A percentile compares a stretch with the other conserved stretches of the same genome.
phyloP scores from a whole-genome alignment of 2,113 vertebrate genomes.

The Sardina pilchardus region DNA sequence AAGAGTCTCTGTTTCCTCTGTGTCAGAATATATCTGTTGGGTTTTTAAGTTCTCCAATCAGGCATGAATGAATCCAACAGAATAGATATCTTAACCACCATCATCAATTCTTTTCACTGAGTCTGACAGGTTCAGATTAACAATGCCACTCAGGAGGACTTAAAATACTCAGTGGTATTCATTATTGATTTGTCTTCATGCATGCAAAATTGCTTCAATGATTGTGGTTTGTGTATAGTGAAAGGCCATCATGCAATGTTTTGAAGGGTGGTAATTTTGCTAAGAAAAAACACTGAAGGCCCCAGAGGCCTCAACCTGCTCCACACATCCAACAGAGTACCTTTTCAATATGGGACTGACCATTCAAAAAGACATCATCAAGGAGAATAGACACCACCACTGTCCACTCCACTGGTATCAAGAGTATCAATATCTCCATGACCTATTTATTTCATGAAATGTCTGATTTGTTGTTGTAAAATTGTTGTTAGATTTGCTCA shows the following conservation, averaged over 20 bases:
- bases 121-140: not conserved
- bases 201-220: conserved; percentile 18
- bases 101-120: conserved; percentile 6
- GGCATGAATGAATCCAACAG: not conserved
- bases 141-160: not conserved
- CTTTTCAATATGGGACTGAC: not conserved
- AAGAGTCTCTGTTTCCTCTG: not conserved
- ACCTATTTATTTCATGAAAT: too few relatives aligned
- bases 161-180: not conserved
- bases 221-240: conserved; percentile 13
- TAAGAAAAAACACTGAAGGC: not conserved
- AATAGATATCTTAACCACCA: not conserved
- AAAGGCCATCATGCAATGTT: not conserved
- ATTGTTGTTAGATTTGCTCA: too few relatives aligned
- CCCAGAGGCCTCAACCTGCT: not conserved
- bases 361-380: not conserved
- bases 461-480: too few relatives aligned
- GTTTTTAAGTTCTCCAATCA: not conserved
- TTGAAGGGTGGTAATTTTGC: not conserved
- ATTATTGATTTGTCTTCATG: conserved; percentile 14
- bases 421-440: not conserved
- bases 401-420: not conserved
- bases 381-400: not conserved
- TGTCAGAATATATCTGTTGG: not conserved
- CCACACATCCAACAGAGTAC: not conserved